Conservation (phyloP, 2,888 invertebrate genomes). For the Synanthedon myopaeformis region DNA sequence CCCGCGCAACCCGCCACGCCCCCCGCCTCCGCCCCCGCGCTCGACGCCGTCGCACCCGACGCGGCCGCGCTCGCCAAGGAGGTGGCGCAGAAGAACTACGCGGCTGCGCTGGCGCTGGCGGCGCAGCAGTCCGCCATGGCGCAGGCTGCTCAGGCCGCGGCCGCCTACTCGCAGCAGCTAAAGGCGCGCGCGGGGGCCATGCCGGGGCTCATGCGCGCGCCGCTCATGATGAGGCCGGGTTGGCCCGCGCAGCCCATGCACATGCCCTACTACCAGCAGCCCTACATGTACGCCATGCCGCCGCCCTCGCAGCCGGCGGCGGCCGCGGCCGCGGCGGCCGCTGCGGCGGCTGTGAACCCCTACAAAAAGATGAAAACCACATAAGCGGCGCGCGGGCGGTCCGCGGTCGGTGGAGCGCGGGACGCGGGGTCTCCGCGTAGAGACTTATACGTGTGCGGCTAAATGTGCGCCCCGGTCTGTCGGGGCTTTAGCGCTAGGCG, state of each 20-base stretch:
- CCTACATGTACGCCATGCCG: constrained; percentile 65
- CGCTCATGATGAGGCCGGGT: constrained; percentile 57
- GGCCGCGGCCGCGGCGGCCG: constrained; percentile 50
- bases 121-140: constrained; percentile 60
- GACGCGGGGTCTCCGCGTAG: constrained; percentile 66
- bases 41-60: constrained; percentile 50
- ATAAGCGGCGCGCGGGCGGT: constrained; percentile 52
- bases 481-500: constrained; percentile 64
- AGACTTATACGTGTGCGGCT: constrained; percentile 61
- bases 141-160: constrained; percentile 54
- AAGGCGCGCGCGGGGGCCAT: constrained; percentile 78
- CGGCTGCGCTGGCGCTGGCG: constrained; percentile 73
- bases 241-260: constrained; percentile 62
- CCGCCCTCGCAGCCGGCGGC: constrained; percentile 54
- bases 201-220: constrained; percentile 54
- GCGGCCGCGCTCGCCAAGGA: constrained; percentile 81
- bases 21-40: constrained; percentile 24
- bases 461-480: constrained; percentile 59
- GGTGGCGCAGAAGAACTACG: constrained; percentile 86
- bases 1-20: constrained; percentile 13
- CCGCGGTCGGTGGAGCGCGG: constrained; percentile 55
- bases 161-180: constrained; percentile 49
- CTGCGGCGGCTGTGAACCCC: constrained; percentile 75
- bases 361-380: constrained; percentile 94
- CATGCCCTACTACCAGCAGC: constrained; percentile 64